These are phyloP conservation scores for Lucilia cuprina DNA, from an alignment of 1,140 invertebrate genomes.

Conservation along the genomic window DNA sequence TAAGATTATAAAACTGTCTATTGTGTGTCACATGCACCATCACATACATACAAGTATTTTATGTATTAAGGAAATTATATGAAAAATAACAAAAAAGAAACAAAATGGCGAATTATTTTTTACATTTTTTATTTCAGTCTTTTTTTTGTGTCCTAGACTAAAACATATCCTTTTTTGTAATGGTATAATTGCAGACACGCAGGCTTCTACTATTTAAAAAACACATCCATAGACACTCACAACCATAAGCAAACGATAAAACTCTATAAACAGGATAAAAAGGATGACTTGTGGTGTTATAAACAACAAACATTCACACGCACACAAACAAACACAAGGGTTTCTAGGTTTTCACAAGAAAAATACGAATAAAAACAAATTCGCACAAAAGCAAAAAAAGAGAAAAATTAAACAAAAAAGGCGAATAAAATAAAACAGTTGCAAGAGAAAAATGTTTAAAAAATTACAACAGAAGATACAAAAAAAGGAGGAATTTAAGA, in stretches of 20 bases:
- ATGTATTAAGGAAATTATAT: neutral
- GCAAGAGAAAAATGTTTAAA: neutral
- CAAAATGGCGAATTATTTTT: neutral
- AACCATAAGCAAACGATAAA: neutral
- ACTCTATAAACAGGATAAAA: neutral
- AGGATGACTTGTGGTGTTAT: slow-evolving; percentile 15
- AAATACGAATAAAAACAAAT: slow-evolving; percentile 21
- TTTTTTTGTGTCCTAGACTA: neutral
- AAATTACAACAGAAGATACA: neutral
- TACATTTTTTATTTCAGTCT: neutral
- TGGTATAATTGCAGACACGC: slow-evolving; percentile 10
- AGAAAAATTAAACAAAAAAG: neutral
- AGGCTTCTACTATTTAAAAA: neutral
- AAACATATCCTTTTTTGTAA: slow-evolving; percentile 11
- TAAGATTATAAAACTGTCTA: no score
- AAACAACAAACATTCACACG: neutral
- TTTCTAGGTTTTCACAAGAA: neutral
- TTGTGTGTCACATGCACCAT: no score
- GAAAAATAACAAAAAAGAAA: neutral
- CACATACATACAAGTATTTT: no score
- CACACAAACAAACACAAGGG: slow-evolving; percentile 17
- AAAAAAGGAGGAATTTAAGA: slow-evolving; percentile 22
- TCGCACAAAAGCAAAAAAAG: neutral
- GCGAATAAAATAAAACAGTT: neutral
- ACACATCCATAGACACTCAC: neutral